Evolutionary conservation across 1,140 invertebrate species (phyloP), one percentile per base, ranked within the genome.

Genomic region (Trachymyrmex cornetzi): DNA sequence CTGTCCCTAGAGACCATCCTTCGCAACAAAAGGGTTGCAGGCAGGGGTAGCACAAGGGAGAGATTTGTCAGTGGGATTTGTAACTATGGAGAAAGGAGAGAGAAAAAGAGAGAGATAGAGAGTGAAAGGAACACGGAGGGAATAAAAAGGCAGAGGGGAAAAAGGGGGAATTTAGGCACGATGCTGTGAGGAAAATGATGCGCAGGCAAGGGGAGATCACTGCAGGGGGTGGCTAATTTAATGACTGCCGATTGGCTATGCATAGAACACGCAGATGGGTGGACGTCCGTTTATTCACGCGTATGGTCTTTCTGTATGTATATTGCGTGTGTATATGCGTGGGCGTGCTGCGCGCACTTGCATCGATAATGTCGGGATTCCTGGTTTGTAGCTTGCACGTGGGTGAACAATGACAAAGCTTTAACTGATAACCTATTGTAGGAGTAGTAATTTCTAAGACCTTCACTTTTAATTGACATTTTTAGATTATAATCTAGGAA

Each of bases 231-330:
- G 79, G 90, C 90, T 93, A 93, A 93, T 93, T 93, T 93, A 92
- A 93, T 92, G 92, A 93, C 89, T 91, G 88, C 71, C 77, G 92
- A 93, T 93, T 93, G 92, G 92, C 91, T 91, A 91, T 91, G 92
- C 91, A 91, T 90, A 87, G 89, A 89, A 89, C 85, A 87, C 74
- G 67, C 74, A 72, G 64, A 88, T 81, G 66, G 34, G 63, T 63
- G 79, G 89, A 75, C 71, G 72, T n/a, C 53, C 63, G 50, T 50
- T 88, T 57, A 69, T 61, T 82, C 44, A 19, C 14, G 27, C 27
- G 50, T 57, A 69, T 81, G 48, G 1, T 22, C 30, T 30, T 48
- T 2, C 38, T 48, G 4, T 19, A 38, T 59, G 34, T 14, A 27
- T 77, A 44, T 61, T 44, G 57, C 22, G 30, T 22, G 14, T 19